These are phyloP conservation scores for Serranochromis macrocephalus DNA, from an alignment of 2,113 vertebrate genomes.

Conservation along the genomic window DNA sequence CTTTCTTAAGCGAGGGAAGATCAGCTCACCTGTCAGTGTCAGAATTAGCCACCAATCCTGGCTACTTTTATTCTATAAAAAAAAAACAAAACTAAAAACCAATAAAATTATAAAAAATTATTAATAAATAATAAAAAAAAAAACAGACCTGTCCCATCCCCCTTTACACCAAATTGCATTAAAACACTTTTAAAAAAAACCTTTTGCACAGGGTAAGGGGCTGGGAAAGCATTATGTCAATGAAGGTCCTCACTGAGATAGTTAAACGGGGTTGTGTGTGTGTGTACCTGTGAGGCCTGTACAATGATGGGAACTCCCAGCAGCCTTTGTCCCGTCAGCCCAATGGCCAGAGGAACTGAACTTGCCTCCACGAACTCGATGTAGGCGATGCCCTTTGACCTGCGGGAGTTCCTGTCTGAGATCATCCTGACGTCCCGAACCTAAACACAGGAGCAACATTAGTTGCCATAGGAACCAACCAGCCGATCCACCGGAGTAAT, in stretches of 20 bases:
- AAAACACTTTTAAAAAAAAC: rapidly evolving
- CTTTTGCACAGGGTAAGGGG: not conserved
- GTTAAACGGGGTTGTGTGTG: not conserved
- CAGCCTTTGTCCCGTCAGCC: constrained; percentile 91
- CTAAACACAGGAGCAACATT: constrained; percentile 49
- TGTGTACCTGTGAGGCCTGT: constrained; percentile 88
- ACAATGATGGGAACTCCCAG: constrained; percentile 96
- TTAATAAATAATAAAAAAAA: not conserved
- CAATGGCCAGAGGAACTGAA: constrained; percentile 95
- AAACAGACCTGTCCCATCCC: not conserved
- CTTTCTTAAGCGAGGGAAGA: not conserved
- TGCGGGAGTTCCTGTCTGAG: constrained; percentile 93
- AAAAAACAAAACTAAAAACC: not conserved
- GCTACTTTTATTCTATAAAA: not conserved
- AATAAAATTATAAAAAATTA: not conserved
- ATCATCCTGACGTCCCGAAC: constrained; percentile 97
- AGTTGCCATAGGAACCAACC: not conserved
- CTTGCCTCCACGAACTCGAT: constrained; percentile 93
- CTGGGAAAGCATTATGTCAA: not conserved
- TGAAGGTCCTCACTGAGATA: not conserved
- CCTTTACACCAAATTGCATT: not conserved
- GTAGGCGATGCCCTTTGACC: constrained; percentile 96
- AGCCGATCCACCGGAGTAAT: not conserved
- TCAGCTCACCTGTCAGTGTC: not conserved
- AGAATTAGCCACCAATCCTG: not conserved